These are phyloP conservation scores for Scolopax rusticola DNA, from an alignment of 2,797 vertebrate genomes.

Conservation along the genomic window DNA sequence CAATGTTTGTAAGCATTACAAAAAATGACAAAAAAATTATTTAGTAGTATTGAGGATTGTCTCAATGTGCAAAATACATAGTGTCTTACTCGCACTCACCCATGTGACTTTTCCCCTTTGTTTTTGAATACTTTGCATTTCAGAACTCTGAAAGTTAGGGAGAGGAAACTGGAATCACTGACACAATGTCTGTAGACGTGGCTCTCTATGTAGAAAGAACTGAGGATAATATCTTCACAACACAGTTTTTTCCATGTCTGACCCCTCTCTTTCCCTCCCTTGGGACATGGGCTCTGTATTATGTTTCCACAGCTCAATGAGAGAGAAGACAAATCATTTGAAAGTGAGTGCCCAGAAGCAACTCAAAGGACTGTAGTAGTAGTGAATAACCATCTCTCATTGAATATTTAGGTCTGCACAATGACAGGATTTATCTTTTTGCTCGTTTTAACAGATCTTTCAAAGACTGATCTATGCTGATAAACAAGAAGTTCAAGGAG, in stretches of 20 bases:
- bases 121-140: neutral
- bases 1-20: neutral
- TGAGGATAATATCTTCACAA: neutral
- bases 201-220: neutral
- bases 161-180: neutral
- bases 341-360: neutral
- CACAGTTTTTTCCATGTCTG: neutral
- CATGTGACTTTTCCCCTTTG: neutral
- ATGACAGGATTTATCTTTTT: neutral
- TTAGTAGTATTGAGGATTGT: neutral
- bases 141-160: neutral
- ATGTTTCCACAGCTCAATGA: neutral
- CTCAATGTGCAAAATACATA: neutral
- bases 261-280: neutral
- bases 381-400: neutral
- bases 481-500: conserved; percentile 96
- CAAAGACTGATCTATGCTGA: conserved; percentile 97
- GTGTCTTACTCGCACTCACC: neutral
- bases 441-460: conserved; percentile 87
- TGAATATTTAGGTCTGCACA: neutral
- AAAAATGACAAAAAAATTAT: neutral
- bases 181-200: neutral
- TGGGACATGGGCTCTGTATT: neutral
- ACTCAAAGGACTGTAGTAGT: neutral
- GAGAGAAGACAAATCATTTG: neutral